Evolutionary conservation across 2,888 invertebrate species (phyloP), one percentile per base, ranked within the genome.

Genomic region (Biston stratarius): DNA sequence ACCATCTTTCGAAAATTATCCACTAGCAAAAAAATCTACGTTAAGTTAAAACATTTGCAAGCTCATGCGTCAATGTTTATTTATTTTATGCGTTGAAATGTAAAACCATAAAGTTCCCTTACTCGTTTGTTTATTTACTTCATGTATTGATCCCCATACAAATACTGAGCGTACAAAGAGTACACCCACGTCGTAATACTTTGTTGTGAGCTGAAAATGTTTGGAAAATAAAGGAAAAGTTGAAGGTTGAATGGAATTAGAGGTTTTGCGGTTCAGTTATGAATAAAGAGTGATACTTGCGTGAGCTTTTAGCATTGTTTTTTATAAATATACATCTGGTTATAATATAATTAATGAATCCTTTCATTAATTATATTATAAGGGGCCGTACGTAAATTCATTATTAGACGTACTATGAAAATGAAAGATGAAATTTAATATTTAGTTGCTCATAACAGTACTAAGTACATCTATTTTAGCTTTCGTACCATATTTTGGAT

Each of bases 171-270:
- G 58, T 67, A 71, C 70, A 70, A 73, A 71, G 72, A 71, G 70
- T 61, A 64, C 70, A 49, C 71, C 68, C 63, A 71, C 73, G 64
- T 64, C 65, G 65, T 72, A 67, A 72, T 61, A 64, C 69, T 71
- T 73, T 67, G 74, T 70, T 62, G 61, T 52, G 64, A 51, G 65
- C 64, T 47, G 64, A 66, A 74, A 74, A 70, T 61, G 72, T 72
- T 73, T 71, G 55, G 49, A 51, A 67, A 63, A 59, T 62, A 67
- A 64, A 68, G 63, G 67, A 63, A 67, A 68, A 64, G 59, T 68
- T 63, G 45, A 64, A 63, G 49, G 56, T 55, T 53, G 62, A 53
- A 64, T 60, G 59, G 60, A 67, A 64, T 68, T 68, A 64, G 51
- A 60, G 45, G 60, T 55, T 64, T 59, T 61, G 60, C 40, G 63